Conservation (phyloP, 2,113 vertebrate genomes). For the Sphyrna mokarran region DNA sequence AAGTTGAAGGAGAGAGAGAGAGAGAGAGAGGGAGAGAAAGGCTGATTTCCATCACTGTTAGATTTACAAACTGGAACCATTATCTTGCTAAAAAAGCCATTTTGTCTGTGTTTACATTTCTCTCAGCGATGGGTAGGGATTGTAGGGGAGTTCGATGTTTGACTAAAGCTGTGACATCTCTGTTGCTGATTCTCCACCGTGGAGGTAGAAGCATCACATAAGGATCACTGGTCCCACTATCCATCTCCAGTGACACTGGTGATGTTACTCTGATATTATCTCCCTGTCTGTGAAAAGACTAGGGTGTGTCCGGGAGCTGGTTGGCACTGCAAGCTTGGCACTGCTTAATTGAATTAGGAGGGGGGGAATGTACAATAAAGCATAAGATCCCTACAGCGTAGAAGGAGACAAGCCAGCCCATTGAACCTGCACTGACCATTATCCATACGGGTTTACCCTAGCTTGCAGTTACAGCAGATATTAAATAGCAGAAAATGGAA, state of each 20-base stretch:
- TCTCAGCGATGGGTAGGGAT: not conserved
- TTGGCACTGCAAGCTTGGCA: too few relatives aligned
- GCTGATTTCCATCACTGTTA: not conserved
- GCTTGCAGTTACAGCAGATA: too few relatives aligned
- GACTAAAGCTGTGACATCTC: not conserved
- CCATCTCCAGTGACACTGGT: not conserved
- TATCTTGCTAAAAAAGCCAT: not conserved
- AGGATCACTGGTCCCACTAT: not conserved
- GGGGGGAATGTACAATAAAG: too few relatives aligned
- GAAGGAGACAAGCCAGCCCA: too few relatives aligned
- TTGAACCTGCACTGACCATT: too few relatives aligned
- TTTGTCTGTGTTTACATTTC: not conserved
- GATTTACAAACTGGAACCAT: not conserved
- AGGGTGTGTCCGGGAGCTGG: too few relatives aligned
- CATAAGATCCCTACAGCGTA: too few relatives aligned
- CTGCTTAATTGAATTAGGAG: too few relatives aligned
- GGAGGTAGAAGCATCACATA: not conserved
- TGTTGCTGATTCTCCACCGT: not conserved
- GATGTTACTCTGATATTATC: not conserved
- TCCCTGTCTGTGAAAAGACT: too few relatives aligned
- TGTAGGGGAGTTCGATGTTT: not conserved
- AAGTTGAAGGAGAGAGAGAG: not conserved
- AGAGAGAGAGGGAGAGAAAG: not conserved
- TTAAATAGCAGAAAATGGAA: too few relatives aligned
- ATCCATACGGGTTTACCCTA: too few relatives aligned